Evolutionary conservation across 2,113 vertebrate genomes (phyloP), one percentile per base, ranked within the genome.

Genomic region (Eurystomus gularis): DNA sequence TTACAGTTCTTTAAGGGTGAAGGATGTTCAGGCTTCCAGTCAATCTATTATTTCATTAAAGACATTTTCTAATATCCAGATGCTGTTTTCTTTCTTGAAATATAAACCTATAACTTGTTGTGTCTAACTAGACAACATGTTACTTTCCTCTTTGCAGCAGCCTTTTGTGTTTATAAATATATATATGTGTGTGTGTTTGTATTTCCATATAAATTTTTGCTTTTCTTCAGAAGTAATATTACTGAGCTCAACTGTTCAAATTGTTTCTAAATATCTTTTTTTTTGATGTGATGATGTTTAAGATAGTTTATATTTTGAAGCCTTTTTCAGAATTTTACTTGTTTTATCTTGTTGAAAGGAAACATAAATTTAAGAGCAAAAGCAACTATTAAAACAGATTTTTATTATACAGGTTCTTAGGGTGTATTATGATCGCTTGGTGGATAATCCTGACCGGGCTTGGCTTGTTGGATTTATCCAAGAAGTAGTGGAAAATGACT

Each of bases 381-480:
- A 70, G 61, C 19, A 31, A 17, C 65, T 73, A 9, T 23, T 95
- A 51, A 86, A 79, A 29, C 4, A 58, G 58, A 10, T 70, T 91
- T 93, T 81, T 75, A 42, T 83, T 24, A 2, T 70, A 48, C 94
- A 99, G 99, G 98, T 99, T 55, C 98, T 99, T 78, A 97, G 99
- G 83, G 99, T 99, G 2, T 99, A 99, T 96, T 99, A 99, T 39
- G 99, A 99, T 96, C 98, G 99, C 35, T 98, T 99, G 88, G 98
- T 99, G 83, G 98, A 99, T 29, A 97, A 98, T 62, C 39, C 97
- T 52, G 99, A 99, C 95, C 96, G 97, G 42, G 94, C 96, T 7
- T 99, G 99, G 99, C 98, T 99, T 60, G 96, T 99, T 60, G 94
- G 68, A 73, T 98, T 98, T 85, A 97, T 99, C 68, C 97, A 98